Evolutionary conservation across 2,888 invertebrate species (phyloP).

Genomic region (Heteropelma amictum): DNA sequence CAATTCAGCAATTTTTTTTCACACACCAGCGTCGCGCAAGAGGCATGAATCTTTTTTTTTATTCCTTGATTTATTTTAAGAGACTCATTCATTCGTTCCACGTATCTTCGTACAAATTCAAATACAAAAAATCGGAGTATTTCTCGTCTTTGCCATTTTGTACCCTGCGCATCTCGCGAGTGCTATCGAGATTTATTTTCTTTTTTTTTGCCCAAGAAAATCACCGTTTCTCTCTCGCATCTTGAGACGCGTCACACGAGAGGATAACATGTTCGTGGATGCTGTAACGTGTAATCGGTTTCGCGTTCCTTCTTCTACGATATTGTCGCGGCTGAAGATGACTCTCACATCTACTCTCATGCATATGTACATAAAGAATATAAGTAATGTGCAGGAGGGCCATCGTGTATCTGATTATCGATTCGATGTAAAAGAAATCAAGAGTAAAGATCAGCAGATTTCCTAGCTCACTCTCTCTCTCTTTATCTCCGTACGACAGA

Average conservation of each 20-base stretch:
- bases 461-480: neutral
- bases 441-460: neutral
- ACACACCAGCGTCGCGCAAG: too few relatives aligned
- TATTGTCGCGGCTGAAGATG: constrained; percentile 13
- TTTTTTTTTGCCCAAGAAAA: too few relatives aligned
- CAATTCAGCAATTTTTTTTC: too few relatives aligned
- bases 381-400: too few relatives aligned
- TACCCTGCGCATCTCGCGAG: neutral
- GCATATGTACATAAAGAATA: constrained; percentile 24
- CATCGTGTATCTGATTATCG: constrained; percentile 55
- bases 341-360: neutral
- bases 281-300: constrained; percentile 5
- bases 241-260: neutral
- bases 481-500: neutral
- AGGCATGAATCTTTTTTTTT: too few relatives aligned
- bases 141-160: neutral
- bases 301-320: constrained; percentile 21
- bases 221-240: constrained; percentile 2
- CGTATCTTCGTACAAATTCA: too few relatives aligned
- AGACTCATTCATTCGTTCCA: too few relatives aligned
- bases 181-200: neutral
- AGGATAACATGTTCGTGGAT: constrained; percentile 34
- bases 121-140: too few relatives aligned
- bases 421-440: constrained; percentile 47
- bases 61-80: too few relatives aligned